phyloP scores from a whole-genome alignment of 2,113 vertebrate genomes.

The Epinephelus lanceolatus region DNA sequence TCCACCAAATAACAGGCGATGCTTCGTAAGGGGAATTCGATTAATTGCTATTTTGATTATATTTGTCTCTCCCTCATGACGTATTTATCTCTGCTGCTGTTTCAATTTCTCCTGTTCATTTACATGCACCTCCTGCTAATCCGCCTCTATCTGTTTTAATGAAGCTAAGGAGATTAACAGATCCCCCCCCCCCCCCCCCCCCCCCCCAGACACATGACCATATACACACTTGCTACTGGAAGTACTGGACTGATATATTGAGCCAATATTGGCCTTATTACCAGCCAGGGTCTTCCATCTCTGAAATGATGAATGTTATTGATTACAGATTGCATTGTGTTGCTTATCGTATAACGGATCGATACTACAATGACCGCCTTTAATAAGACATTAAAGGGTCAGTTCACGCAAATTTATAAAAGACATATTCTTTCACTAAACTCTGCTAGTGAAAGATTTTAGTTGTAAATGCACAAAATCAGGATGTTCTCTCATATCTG shows the following conservation, averaged over 20 bases:
- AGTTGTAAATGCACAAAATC: neutral
- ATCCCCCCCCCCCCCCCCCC: conserved; percentile 8
- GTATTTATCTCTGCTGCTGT: conserved; percentile 78
- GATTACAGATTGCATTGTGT: neutral
- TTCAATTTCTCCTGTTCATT: conserved; percentile 80
- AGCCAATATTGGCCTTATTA: conserved; percentile 25
- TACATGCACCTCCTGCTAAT: conserved; percentile 80
- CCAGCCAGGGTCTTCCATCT: neutral
- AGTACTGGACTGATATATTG: conserved; percentile 19
- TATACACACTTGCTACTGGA: neutral
- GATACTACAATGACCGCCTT: neutral
- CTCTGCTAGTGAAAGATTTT: neutral
- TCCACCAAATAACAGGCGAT: conserved; percentile 68
- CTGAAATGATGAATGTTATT: neutral
- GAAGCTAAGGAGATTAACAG: conserved; percentile 81
- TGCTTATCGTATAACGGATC: conserved; percentile 2
- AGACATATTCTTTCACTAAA: neutral
- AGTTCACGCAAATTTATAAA: neutral
- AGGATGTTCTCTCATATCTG: too few species aligned
- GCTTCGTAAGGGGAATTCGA: conserved; percentile 74
- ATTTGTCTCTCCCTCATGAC: conserved; percentile 80
- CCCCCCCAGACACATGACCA: neutral
- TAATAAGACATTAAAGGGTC: neutral
- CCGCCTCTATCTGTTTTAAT: conserved; percentile 79
- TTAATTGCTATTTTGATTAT: conserved; percentile 82